Evolutionary conservation across 2,797 vertebrate genomes (phyloP).

Genomic region (Danio tinwini): DNA sequence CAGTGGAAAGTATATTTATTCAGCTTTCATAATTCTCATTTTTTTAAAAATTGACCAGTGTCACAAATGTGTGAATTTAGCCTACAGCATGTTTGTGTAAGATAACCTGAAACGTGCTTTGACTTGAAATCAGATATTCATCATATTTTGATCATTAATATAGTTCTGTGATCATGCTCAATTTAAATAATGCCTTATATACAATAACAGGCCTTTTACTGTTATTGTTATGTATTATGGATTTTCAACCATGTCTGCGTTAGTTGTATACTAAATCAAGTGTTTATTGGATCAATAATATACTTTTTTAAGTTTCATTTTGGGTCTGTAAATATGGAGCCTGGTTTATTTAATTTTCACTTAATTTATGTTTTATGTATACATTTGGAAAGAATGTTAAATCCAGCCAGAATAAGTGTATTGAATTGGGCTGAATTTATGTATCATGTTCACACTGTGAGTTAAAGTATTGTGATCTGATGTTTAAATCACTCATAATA

Average conservation of each 20-base stretch:
- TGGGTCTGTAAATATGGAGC: background rate
- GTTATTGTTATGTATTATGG: background rate
- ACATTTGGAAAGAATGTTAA: background rate
- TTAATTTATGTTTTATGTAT: background rate
- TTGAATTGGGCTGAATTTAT: background rate
- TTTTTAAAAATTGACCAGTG: too few relatives aligned
- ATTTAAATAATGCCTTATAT: too few relatives aligned
- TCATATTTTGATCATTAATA: background rate
- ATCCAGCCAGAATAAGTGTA: background rate
- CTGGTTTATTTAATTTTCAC: background rate
- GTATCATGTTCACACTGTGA: background rate
- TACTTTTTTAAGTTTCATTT: background rate
- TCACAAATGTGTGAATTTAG: too few relatives aligned
- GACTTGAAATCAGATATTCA: too few relatives aligned
- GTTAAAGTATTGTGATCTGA: slow-evolving; percentile 14
- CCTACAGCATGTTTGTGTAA: background rate
- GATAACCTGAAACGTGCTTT: background rate
- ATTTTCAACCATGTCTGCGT: background rate
- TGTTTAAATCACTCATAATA: too few relatives aligned
- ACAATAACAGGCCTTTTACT: background rate
- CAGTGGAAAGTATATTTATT: too few relatives aligned
- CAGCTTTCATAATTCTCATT: too few relatives aligned
- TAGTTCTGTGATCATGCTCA: background rate
- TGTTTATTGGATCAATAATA: background rate
- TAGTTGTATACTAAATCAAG: too few relatives aligned